A percentile compares a stretch with the other conserved stretches of the same genome.
Evolutionary conservation across 2,888 invertebrate genomes (phyloP).

Genomic region (Pomacea canaliculata): DNA sequence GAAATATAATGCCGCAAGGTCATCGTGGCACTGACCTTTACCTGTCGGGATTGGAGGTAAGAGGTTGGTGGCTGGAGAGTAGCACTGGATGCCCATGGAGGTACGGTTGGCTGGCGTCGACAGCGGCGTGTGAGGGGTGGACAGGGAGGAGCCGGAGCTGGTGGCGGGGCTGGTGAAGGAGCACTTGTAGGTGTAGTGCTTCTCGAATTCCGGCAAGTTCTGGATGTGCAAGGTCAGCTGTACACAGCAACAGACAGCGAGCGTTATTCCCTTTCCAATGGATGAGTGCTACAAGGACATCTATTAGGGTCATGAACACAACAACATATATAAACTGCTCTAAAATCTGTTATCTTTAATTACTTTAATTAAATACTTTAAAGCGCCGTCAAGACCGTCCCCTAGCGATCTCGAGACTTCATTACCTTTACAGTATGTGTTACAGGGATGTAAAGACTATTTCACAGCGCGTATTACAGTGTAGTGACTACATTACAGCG

Average conservation of each 20-base stretch:
- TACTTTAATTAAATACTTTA: no score
- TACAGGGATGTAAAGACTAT: no score
- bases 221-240: constrained; percentile 92
- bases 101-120: constrained; percentile 28
- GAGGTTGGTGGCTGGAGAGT: constrained; percentile 93
- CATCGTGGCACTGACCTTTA: constrained; percentile 65
- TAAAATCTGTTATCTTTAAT: no score
- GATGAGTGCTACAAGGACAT: no score
- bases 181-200: constrained; percentile 85
- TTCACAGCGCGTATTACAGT: no score
- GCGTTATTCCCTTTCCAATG: not conserved
- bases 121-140: constrained; percentile 30
- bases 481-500: no score
- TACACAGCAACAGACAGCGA: constrained; percentile 44
- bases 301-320: no score
- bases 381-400: no score
- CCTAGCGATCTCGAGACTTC: no score
- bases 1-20: not conserved
- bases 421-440: no score
- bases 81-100: constrained; percentile 83
- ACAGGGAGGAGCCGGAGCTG: constrained; percentile 70
- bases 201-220: constrained; percentile 86
- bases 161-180: constrained; percentile 77
- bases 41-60: constrained; percentile 92
- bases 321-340: no score